These are phyloP conservation scores for Agrochola lota DNA, from an alignment of 2,888 invertebrate genomes.

Conservation along the genomic window DNA sequence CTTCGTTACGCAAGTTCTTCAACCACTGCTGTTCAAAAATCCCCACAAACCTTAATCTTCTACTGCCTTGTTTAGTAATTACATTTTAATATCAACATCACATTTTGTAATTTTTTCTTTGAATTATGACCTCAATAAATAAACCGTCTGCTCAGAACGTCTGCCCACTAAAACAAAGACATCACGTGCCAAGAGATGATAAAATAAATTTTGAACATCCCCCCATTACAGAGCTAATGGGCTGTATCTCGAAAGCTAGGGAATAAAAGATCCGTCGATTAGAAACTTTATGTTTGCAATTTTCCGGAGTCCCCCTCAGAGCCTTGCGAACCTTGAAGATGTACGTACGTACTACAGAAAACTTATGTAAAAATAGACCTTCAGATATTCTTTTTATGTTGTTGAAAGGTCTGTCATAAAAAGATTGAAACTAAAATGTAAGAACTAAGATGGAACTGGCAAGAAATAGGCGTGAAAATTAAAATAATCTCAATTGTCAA, in stretches of 20 bases:
- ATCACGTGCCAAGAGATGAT: slow-evolving; percentile 90
- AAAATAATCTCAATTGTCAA: too few species aligned
- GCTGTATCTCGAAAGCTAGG: slow-evolving; percentile 88
- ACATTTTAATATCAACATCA: slow-evolving; percentile 61
- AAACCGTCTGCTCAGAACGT: slow-evolving; percentile 70
- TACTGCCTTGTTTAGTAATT: slow-evolving; percentile 55
- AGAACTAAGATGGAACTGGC: background rate
- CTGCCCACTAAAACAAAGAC: slow-evolving; percentile 82
- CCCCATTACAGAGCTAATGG: slow-evolving; percentile 89
- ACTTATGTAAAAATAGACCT: slow-evolving; percentile 25
- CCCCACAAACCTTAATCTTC: slow-evolving; percentile 15
- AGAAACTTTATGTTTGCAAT: slow-evolving; percentile 90
- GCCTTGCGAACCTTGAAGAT: slow-evolving; percentile 75
- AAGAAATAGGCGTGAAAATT: background rate
- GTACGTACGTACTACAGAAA: slow-evolving; percentile 67
- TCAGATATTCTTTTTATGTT: background rate
- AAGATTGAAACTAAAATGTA: background rate
- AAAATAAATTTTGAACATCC: slow-evolving; percentile 89
- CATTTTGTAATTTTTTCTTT: slow-evolving; percentile 55
- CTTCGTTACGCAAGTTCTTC: background rate
- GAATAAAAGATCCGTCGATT: slow-evolving; percentile 90
- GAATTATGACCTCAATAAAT: slow-evolving; percentile 69
- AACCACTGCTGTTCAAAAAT: background rate
- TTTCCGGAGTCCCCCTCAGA: slow-evolving; percentile 80
- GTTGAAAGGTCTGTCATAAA: background rate